Percentiles rank a stretch among this genome's conserved stretches.
phyloP scores from a whole-genome alignment of 2,113 vertebrate species.

The Myotis brandtii region DNA sequence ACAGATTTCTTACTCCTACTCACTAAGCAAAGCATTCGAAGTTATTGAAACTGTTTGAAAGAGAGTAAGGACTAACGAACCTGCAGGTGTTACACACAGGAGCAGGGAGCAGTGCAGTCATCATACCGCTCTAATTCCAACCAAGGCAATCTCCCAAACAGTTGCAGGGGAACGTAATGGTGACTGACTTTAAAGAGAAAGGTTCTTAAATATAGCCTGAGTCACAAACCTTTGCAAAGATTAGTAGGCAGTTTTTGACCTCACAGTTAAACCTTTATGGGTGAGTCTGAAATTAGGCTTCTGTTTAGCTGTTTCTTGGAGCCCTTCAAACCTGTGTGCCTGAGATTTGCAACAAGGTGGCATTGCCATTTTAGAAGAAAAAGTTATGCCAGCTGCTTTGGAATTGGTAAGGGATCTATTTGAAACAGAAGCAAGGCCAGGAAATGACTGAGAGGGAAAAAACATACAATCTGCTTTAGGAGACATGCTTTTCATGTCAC shows the following conservation, averaged over 20 bases:
- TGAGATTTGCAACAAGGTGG: not conserved
- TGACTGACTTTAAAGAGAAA: conserved; percentile 65
- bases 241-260: conserved; percentile 12
- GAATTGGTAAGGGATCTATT: conserved; percentile 32
- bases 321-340: conserved; percentile 33
- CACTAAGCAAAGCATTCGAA: conserved; percentile 60
- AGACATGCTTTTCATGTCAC: conserved; percentile 41
- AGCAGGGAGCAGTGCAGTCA: not conserved
- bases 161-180: conserved; percentile 49
- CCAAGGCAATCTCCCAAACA: conserved; percentile 46
- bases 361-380: conserved; percentile 55
- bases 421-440: not conserved
- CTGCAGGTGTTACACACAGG: conserved; percentile 60
- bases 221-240: conserved; percentile 31
- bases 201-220: conserved; percentile 61
- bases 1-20: conserved; percentile 48
- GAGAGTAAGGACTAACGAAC: conserved; percentile 62
- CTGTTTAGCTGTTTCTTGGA: not conserved
- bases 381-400: conserved; percentile 55
- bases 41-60: conserved; percentile 49
- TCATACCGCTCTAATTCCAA: conserved; percentile 70
- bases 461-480: not conserved
- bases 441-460: conserved; percentile 17
- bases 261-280: conserved; percentile 54
- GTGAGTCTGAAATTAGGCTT: conserved; percentile 61